These are phyloP conservation scores for Setophaga kirtlandii DNA, from an alignment of 2,113 vertebrate genomes.

Conservation along the genomic window DNA sequence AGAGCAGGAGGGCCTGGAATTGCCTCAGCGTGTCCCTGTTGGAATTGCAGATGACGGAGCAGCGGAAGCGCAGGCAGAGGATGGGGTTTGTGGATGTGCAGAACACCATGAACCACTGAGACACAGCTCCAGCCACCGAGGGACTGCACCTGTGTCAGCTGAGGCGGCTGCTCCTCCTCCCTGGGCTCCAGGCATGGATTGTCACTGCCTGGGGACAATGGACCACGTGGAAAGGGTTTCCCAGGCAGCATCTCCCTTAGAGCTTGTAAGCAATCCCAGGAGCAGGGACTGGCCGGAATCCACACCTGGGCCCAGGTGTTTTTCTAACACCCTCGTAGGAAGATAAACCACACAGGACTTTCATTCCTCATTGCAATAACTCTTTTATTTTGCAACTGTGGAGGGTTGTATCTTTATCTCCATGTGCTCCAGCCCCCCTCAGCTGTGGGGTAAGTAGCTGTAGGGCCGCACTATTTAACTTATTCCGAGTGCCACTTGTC, in stretches of 20 bases:
- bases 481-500: conserved; percentile 53
- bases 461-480: conserved; percentile 72
- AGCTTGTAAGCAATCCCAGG: not conserved
- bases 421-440: conserved; percentile 56
- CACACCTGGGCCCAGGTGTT: not conserved
- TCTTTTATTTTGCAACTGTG: conserved; percentile 24
- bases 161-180: not conserved
- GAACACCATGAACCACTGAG: conserved; percentile 77
- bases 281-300: not conserved
- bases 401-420: conserved; percentile 44
- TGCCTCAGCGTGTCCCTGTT: not conserved
- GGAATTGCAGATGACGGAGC: conserved; percentile 91
- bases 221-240: not conserved
- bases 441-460: conserved; percentile 29
- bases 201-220: not conserved
- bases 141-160: not conserved
- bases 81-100: conserved; percentile 95
- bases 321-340: conserved; percentile 48
- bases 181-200: not conserved
- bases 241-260: not conserved
- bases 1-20: not conserved
- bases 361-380: conserved; percentile 44
- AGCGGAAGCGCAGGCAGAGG: conserved; percentile 93
- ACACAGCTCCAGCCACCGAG: not conserved
- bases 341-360: conserved; percentile 27